Conservation (phyloP, 2,888 invertebrate species). For the Nyleta sp. region DNA sequence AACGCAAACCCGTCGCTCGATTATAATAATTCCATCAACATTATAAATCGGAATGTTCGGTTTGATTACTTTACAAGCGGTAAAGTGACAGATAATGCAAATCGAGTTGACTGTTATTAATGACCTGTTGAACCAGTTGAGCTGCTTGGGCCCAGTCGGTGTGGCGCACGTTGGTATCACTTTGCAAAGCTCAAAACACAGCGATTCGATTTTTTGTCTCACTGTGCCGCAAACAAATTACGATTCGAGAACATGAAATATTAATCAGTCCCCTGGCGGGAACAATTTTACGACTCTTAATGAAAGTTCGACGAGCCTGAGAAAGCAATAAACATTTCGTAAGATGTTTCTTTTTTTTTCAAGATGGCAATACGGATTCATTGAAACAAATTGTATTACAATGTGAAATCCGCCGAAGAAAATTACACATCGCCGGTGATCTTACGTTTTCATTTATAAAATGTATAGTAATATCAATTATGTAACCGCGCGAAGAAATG, state of each 20-base stretch:
- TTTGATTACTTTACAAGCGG: slow-evolving; percentile 19
- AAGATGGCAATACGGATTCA: not conserved
- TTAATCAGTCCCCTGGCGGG: slow-evolving; percentile 1
- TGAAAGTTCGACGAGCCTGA: slow-evolving; percentile 14
- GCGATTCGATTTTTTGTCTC: not conserved
- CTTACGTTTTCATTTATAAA: slow-evolving; percentile 17
- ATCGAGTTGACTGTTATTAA: slow-evolving; percentile 50
- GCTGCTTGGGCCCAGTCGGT: slow-evolving; percentile 1
- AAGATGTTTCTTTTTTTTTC: not conserved
- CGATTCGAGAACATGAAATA: slow-evolving; percentile 18
- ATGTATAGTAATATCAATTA: slow-evolving; percentile 1
- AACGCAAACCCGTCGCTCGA: slow-evolving; percentile 21
- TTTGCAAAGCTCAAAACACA: slow-evolving; percentile 17
- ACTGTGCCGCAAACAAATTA: slow-evolving; percentile 13
- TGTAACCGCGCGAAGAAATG: not conserved
- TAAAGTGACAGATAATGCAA: slow-evolving; percentile 39
- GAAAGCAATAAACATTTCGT: slow-evolving; percentile 5
- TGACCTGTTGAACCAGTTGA: slow-evolving; percentile 41
- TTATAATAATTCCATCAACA: slow-evolving; percentile 36
- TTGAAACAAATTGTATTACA: not conserved
- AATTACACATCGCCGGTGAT: not conserved
- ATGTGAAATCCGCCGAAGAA: slow-evolving; percentile 7
- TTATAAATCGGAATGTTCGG: slow-evolving; percentile 30
- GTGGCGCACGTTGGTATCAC: slow-evolving; percentile 19
- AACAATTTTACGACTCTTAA: slow-evolving; percentile 3